Base-by-base conservation (phyloP, 2,113 vertebrate genomes). In the Myodes glareolus region DNA sequence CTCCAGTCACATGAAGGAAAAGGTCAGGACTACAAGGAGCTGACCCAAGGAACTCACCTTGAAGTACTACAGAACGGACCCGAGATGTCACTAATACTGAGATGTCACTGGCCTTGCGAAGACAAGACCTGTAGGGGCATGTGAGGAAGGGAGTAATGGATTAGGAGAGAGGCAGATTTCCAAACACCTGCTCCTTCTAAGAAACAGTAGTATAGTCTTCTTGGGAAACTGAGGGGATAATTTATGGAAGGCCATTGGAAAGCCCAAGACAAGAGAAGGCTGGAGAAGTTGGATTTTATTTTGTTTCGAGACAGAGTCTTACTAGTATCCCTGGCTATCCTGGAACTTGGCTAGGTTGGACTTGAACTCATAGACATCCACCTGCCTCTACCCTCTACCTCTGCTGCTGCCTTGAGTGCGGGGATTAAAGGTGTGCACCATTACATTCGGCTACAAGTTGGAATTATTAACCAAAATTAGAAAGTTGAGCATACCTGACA, bases 31-130 rank as follows among this genome's bases (percentile, higher is more conserved):
- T 10, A 25, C 58, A 80, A 29, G 36, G 39, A 77, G 25, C 47
- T 80, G 72, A 88, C 73, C 77, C 81, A 76, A 78, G 72, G 73
- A 45, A 78, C 81, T 98, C 97, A 99, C 99, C 99, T 98, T 99
- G 99, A 96, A 99, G 99, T 6, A 99, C 98, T 67, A 99, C 98
- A 0, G 99, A 99, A 97, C 99, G 98, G 96, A 98, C 98, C 50
- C 98, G 98, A 31, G 99, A 98, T 0, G 98, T 99, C 78, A 99
- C 99, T 96, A 99, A 98, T 10, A 98, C 98, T 1, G 98, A 98
- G 33, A 99, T 98, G 81, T 99, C 99, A 1, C 97, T 98, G 0
- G 99, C 99, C 97, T 99, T 99, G 91, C 98, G 99, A 97, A 99
- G 98, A 98, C 99, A 99, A 75, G 98, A 97, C 97, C 99, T 99